These are phyloP conservation scores for Clarias platycephalus DNA, from an alignment of 2,797 vertebrate genomes.

Conservation along the genomic window DNA sequence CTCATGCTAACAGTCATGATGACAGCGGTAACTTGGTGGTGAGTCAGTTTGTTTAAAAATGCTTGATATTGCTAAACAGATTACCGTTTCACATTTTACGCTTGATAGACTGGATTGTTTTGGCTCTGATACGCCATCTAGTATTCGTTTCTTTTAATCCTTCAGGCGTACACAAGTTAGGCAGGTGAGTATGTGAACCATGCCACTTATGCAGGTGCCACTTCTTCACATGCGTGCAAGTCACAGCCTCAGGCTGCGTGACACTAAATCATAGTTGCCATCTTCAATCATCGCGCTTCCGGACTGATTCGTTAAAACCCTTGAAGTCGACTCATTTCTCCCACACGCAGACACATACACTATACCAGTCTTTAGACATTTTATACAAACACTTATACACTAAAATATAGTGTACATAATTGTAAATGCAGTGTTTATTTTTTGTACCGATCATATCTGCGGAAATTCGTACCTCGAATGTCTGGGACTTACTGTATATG, in stretches of 20 bases:
- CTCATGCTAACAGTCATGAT: background rate
- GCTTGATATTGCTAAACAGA: background rate
- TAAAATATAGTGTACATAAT: too few relatives aligned
- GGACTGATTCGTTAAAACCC: too few relatives aligned
- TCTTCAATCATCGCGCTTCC: too few relatives aligned
- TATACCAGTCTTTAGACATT: too few relatives aligned
- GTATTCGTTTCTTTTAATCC: background rate
- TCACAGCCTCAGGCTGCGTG: background rate
- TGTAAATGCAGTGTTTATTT: too few relatives aligned
- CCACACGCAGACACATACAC: too few relatives aligned
- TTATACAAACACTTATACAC: too few relatives aligned
- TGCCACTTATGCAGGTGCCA: background rate
- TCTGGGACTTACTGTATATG: too few relatives aligned
- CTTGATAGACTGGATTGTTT: background rate
- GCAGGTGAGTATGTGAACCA: background rate
- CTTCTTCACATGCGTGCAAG: background rate
- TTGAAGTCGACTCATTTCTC: too few relatives aligned
- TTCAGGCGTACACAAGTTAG: background rate
- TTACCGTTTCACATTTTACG: background rate
- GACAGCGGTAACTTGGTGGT: background rate
- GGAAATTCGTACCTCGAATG: too few relatives aligned
- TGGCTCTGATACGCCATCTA: background rate
- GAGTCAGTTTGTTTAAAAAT: background rate
- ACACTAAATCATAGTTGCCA: background rate
- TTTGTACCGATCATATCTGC: too few relatives aligned